phyloP scores from a whole-genome alignment of 2,888 invertebrate genomes.

The Mythimna loreyi region DNA sequence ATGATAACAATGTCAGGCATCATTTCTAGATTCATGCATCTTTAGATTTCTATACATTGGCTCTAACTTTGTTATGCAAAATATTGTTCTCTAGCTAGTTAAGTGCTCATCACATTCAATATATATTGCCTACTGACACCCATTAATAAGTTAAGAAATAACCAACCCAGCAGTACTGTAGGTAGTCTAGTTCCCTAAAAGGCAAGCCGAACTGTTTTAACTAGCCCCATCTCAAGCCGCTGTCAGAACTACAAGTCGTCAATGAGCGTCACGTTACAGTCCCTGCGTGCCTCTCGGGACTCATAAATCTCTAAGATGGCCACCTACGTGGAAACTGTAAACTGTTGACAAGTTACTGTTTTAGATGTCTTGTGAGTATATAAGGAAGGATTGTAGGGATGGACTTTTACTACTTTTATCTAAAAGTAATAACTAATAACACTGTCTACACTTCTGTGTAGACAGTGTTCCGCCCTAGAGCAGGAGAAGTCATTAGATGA shows the following conservation, averaged over 20 bases:
- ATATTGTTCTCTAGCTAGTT: too few species aligned
- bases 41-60: too few species aligned
- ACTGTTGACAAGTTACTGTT: slow-evolving; percentile 25
- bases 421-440: too few species aligned
- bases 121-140: too few species aligned
- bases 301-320: slow-evolving; percentile 26
- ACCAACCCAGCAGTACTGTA: neutral
- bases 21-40: too few species aligned
- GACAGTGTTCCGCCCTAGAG: too few species aligned
- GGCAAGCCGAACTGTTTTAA: neutral
- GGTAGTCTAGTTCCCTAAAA: neutral
- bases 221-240: slow-evolving; percentile 6
- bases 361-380: neutral
- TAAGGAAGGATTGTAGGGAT: neutral
- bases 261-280: slow-evolving; percentile 20
- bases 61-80: too few species aligned
- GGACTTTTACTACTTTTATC: too few species aligned
- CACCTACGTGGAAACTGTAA: slow-evolving; percentile 25
- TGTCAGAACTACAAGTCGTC: slow-evolving; percentile 21
- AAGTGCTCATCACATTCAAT: too few species aligned
- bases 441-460: too few species aligned
- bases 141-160: neutral
- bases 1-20: too few species aligned
- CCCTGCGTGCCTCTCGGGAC: neutral
- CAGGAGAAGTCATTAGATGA: too few species aligned